Conservation (phyloP, 2,113 vertebrate species). For the Pluvialis apricaria region DNA sequence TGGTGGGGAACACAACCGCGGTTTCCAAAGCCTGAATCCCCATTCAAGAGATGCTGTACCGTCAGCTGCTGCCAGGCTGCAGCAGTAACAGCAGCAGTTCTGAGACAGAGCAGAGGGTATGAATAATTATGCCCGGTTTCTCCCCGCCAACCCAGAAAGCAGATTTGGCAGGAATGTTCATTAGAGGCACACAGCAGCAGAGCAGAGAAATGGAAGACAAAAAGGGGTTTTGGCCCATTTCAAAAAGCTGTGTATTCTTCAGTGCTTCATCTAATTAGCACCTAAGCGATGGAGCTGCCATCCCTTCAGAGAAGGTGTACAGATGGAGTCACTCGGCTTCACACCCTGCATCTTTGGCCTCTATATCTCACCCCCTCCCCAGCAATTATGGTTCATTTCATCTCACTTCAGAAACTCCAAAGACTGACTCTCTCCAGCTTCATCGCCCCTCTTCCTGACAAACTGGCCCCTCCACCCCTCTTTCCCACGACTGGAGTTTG, state of each 20-base stretch:
- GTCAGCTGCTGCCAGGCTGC: not conserved
- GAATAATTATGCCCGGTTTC: not conserved
- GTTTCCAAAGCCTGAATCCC: not conserved
- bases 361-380: not conserved
- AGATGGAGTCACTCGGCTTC: not conserved
- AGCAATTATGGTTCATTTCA: not conserved
- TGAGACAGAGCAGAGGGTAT: not conserved
- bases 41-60: not conserved
- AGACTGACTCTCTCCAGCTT: not conserved
- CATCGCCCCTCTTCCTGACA: not conserved
- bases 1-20: accelerated
- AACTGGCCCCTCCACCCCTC: not conserved
- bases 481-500: not conserved
- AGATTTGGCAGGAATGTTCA: not conserved
- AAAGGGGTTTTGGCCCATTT: not conserved
- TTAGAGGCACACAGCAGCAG: not conserved
- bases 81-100: not conserved
- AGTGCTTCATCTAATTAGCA: not conserved
- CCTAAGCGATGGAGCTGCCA: not conserved
- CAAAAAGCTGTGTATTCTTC: not conserved
- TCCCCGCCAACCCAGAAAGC: not conserved
- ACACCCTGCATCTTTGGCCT: not conserved
- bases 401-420: not conserved
- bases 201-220: not conserved
- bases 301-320: accelerated